phyloP scores from a whole-genome alignment of 2,888 invertebrate genomes.

The Phyllotreta striolata region DNA sequence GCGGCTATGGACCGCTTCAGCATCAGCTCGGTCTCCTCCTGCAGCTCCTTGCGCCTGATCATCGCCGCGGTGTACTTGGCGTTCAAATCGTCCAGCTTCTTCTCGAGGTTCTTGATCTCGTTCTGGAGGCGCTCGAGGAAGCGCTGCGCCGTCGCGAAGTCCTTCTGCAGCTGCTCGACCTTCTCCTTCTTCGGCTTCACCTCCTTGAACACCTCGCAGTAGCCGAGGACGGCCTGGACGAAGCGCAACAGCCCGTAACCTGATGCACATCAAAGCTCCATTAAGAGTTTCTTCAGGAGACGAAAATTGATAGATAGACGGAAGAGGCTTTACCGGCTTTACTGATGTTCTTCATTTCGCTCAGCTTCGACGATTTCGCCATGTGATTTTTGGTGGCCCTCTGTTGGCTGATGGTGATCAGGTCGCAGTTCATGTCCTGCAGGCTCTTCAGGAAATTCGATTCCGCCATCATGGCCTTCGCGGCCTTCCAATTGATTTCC shows the following conservation, averaged over 20 bases:
- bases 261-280: too few species aligned
- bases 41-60: slow-evolving; percentile 70
- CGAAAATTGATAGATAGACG: too few species aligned
- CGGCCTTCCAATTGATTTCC: slow-evolving; percentile 90
- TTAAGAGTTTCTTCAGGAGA: too few species aligned
- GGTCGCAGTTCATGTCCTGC: slow-evolving; percentile 86
- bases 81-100: slow-evolving; percentile 73
- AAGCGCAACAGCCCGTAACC: slow-evolving; percentile 81
- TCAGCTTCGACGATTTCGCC: slow-evolving; percentile 75
- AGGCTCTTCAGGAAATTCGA: slow-evolving; percentile 81
- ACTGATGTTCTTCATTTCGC: slow-evolving; percentile 85
- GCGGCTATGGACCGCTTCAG: slow-evolving; percentile 82
- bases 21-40: slow-evolving; percentile 85
- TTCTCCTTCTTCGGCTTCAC: slow-evolving; percentile 86
- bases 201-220: slow-evolving; percentile 86
- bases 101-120: slow-evolving; percentile 77
- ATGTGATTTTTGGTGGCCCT: slow-evolving; percentile 76
- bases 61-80: slow-evolving; percentile 80
- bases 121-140: slow-evolving; percentile 76
- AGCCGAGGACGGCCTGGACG: slow-evolving; percentile 87
- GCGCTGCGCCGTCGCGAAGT: slow-evolving; percentile 69
- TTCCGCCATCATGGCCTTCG: slow-evolving; percentile 93
- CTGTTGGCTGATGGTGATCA: slow-evolving; percentile 75
- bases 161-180: slow-evolving; percentile 78
- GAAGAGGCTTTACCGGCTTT: slow-evolving; percentile 73